Evolutionary conservation across 2,888 invertebrate genomes (phyloP), one percentile per base, ranked within the genome.

Genomic region (Pyrochroa serraticornis): DNA sequence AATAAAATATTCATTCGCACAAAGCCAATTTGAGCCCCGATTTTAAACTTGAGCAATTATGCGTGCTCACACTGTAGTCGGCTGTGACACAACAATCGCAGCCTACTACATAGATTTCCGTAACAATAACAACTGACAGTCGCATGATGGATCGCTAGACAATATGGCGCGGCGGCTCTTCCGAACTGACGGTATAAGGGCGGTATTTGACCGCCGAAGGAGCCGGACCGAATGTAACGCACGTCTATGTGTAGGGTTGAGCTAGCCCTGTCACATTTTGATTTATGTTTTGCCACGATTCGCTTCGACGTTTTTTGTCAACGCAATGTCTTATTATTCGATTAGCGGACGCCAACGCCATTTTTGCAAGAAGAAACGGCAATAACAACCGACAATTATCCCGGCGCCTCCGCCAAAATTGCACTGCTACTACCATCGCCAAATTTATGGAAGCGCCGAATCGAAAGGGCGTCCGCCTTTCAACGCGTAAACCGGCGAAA

Each of bases 1-100:
- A 74, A 76, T 78, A 76, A 78, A 77, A 78, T 77, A 77, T 78
- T 78, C 78, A 77, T 77, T 76, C 77, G 74, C 74, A 73, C 74
- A 75, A 76, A 76, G 75, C 77, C 75, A 75, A 74, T 76, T 75
- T 76, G 73, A 75, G 73, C 74, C 72, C 69, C 71, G 73, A 75
- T 73, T 75, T 75, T 75, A 75, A 77, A 77, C 72, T 68, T 73
- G 69, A 67, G 75, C 75, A 77, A 78, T 79, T 79, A 79, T 78
- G 78, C 79, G 73, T 70, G 75, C 74, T 77, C 79, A 77, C 77
- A 75, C 70, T 66, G 71, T 67, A 71, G 66, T 67, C 71, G 66
- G 71, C 68, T 70, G 70, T 69, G 70, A 71, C 74, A 72, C 65
- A 73, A 75, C 74, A 75, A 75, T 74, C 73, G 72, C 71, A 67